phyloP scores from a whole-genome alignment of 2,888 invertebrate genomes.

The Athetis lepigone region DNA sequence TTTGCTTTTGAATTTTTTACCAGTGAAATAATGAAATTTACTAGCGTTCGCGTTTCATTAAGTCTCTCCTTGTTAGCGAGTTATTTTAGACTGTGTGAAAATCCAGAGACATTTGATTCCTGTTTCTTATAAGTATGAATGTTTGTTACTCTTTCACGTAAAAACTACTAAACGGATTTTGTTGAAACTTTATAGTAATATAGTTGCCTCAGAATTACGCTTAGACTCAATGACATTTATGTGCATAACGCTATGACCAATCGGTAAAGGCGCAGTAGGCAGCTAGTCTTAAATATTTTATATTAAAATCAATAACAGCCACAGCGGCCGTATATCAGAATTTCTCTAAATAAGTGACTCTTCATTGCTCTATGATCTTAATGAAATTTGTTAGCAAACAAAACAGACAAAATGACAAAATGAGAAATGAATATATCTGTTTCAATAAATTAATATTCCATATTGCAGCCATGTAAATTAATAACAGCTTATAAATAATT shows the following conservation, averaged over 20 bases:
- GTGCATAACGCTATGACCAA: not conserved
- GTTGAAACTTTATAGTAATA: too few species aligned
- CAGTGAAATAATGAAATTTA: slow-evolving; percentile 63
- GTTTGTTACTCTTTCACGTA: too few species aligned
- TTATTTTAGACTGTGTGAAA: slow-evolving; percentile 34
- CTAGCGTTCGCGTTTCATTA: slow-evolving; percentile 55
- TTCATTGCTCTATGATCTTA: slow-evolving; percentile 2
- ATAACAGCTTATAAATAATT: slow-evolving; percentile 37
- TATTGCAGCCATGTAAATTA: slow-evolving; percentile 34
- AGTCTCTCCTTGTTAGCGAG: slow-evolving; percentile 51
- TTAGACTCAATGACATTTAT: too few species aligned
- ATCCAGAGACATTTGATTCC: not conserved
- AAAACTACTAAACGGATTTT: too few species aligned
- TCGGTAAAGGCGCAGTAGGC: too few species aligned
- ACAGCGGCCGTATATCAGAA: too few species aligned
- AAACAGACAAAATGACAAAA: slow-evolving; percentile 27
- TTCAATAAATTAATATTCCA: slow-evolving; percentile 41
- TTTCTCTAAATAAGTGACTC: not conserved
- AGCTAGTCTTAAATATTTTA: too few species aligned
- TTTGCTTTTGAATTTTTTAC: slow-evolving; percentile 61
- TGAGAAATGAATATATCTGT: slow-evolving; percentile 26
- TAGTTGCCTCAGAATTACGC: too few species aligned
- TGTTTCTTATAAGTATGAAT: too few species aligned
- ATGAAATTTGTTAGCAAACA: slow-evolving; percentile 17
- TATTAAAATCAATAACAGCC: too few species aligned